phyloP scores from a whole-genome alignment of 2,797 vertebrate species.

The Arrhamphus sclerolepis region DNA sequence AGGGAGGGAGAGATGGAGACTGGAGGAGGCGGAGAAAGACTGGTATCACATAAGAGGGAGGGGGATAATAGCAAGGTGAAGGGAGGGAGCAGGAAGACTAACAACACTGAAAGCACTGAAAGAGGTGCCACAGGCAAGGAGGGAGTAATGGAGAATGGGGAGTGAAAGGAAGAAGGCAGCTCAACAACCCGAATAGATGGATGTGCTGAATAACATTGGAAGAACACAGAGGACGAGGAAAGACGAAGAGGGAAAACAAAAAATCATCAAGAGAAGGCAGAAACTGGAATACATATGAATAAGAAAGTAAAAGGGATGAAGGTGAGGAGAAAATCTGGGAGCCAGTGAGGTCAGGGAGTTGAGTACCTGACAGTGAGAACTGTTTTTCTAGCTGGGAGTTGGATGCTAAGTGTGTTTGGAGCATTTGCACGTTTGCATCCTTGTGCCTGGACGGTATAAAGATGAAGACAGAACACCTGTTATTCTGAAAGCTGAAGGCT shows the following conservation, averaged over 20 bases:
- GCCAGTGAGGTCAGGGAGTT: slow-evolving; percentile 25
- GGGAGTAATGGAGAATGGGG: slow-evolving; percentile 51
- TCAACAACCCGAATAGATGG: slow-evolving; percentile 44
- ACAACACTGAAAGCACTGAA: slow-evolving; percentile 63
- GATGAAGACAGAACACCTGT: slow-evolving; percentile 53
- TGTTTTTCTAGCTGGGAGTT: slow-evolving; percentile 29
- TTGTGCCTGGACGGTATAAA: slow-evolving; percentile 6
- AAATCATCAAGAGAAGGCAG: slow-evolving; percentile 23
- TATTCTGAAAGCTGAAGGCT: slow-evolving; percentile 42
- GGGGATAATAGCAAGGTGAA: slow-evolving; percentile 68
- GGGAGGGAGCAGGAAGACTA: slow-evolving; percentile 64
- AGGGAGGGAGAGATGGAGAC: slow-evolving; percentile 28
- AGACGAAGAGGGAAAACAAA: slow-evolving; percentile 29
- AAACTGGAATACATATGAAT: slow-evolving; percentile 10
- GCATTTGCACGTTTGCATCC: slow-evolving; percentile 3
- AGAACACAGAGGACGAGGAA: slow-evolving; percentile 37
- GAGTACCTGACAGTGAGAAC: slow-evolving; percentile 12
- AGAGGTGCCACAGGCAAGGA: slow-evolving; percentile 65
- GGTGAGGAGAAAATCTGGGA: slow-evolving; percentile 12
- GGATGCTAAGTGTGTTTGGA: slow-evolving; percentile 20
- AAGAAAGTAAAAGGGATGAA: slow-evolving; percentile 12
- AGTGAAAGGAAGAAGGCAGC: slow-evolving; percentile 51
- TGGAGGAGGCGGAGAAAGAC: slow-evolving; percentile 25
- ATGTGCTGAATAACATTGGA: slow-evolving; percentile 43
- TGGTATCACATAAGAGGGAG: slow-evolving; percentile 66